Base-by-base conservation (phyloP, 2,797 vertebrate genomes). In the Novumbra hubbsi region DNA sequence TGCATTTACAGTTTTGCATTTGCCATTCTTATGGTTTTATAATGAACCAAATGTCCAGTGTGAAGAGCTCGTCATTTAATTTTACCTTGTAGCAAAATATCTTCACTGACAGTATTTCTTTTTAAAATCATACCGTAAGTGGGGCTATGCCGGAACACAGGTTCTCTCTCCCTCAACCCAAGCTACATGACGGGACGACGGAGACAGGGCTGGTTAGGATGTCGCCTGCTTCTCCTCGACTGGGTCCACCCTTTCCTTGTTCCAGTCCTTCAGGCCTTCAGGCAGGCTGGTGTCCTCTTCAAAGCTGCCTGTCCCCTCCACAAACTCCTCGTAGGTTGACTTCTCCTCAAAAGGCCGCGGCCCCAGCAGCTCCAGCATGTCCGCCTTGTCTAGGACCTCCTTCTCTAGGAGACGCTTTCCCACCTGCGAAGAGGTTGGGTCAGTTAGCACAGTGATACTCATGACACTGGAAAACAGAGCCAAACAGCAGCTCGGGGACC, bases 251-350 rank as follows among this genome's bases (percentile, higher is more conserved):
- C 19, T 68, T 78, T 91, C 91, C 68, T 76, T 68, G 80, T 94
- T 93, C 94, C 94, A 95, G 88, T 93, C 90, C 68, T 84, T 85
- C 71, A 94, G 87, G 0, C 95, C 94, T 57, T 91, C 86, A 0
- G 94, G 93, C 57, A 96, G 89, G 34, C 88, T 90, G 0, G 86
- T 93, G 86, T 95, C 93, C 86, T 96, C 95, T 78, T 95, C 94
- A 2, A 95, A 92, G 85, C 94, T 91, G 0, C 94, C 92, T 0
- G 92, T 94, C 0, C 93, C 94, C 73, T 95, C 94, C 50, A 95
- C 94, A 73, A 93, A 94, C 19, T 95, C 94, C 88, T 95, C 92
- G 5, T 93, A 95, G 0, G 94, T 92, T 0, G 94, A 92, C 82
- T 93, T 94, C 88, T 95, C 94, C 1, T 84, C 64, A 2, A 95